A percentile compares a stretch with the other conserved stretches of the same genome.
phyloP scores from a whole-genome alignment of 2,888 invertebrate species.

The Tetragonisca angustula region DNA sequence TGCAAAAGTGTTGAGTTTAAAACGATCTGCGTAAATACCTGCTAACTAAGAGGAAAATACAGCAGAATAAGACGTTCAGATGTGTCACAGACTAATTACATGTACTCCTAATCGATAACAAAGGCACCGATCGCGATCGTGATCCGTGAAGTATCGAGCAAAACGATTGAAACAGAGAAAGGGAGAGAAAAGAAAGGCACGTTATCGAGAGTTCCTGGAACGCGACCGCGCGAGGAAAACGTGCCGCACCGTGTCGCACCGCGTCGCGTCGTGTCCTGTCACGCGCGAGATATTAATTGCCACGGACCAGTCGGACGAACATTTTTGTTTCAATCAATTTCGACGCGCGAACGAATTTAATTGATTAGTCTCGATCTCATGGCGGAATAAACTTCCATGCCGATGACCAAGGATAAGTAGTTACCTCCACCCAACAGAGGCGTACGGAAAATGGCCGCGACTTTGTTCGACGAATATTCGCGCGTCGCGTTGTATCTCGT shows the following conservation, averaged over 20 bases:
- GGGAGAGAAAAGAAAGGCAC: background rate
- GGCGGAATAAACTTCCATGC: background rate
- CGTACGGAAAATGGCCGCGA: background rate
- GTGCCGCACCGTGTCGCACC: background rate
- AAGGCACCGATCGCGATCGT: background rate
- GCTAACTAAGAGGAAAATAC: no score
- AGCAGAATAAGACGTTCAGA: no score
- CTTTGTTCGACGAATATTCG: background rate
- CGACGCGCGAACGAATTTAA: conserved; percentile 34
- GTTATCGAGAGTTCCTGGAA: background rate
- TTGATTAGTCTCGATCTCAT: conserved; percentile 21
- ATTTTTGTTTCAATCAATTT: conserved; percentile 47
- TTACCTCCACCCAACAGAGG: conserved; percentile 3
- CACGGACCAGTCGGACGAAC: conserved; percentile 9
- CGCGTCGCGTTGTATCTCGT: background rate
- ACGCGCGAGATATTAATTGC: conserved; percentile 34
- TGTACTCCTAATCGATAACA: no score
- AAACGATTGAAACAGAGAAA: background rate
- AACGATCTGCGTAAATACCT: no score
- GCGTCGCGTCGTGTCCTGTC: background rate
- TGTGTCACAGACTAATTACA: no score
- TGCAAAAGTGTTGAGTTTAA: no score
- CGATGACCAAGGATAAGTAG: background rate
- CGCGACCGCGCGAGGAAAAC: background rate
- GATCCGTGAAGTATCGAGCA: background rate